Evolutionary conservation across 2,888 invertebrate genomes (phyloP).

Genomic region (Oscheius sp.): DNA sequence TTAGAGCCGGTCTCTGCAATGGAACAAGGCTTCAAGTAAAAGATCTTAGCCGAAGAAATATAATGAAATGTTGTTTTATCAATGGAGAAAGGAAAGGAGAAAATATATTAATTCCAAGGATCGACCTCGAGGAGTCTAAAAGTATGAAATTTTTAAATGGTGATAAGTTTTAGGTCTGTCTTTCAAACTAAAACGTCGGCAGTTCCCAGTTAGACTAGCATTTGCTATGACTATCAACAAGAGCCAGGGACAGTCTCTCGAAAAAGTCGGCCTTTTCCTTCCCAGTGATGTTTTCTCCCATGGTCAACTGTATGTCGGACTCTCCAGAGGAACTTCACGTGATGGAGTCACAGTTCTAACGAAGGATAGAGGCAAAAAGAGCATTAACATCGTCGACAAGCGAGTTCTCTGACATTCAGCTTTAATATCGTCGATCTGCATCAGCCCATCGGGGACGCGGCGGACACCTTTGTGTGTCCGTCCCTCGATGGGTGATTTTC

Average conservation of each 20-base stretch:
- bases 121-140: not conserved
- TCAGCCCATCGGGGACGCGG: too few relatives aligned
- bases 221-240: constrained; percentile 69
- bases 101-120: constrained; percentile 7
- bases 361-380: not conserved
- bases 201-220: constrained; percentile 39
- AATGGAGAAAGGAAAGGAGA: constrained; percentile 6
- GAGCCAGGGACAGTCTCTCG: constrained; percentile 63
- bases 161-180: too few relatives aligned
- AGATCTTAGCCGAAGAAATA: not conserved
- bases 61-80: constrained; percentile 1
- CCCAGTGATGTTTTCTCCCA: constrained; percentile 52
- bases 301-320: constrained; percentile 65
- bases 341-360: not conserved
- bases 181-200: not conserved
- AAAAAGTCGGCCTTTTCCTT: constrained; percentile 42
- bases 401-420: not conserved
- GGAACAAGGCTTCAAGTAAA: not conserved
- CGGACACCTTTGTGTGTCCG: too few relatives aligned
- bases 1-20: not conserved
- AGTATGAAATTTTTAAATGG: too few relatives aligned
- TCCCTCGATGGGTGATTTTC: too few relatives aligned
- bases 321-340: constrained; percentile 32
- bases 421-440: too few relatives aligned
- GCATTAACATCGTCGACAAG: not conserved